Percentiles rank a stretch among this genome's conserved stretches.
phyloP scores from a whole-genome alignment of 2,113 vertebrate species.

The Caretta caretta region DNA sequence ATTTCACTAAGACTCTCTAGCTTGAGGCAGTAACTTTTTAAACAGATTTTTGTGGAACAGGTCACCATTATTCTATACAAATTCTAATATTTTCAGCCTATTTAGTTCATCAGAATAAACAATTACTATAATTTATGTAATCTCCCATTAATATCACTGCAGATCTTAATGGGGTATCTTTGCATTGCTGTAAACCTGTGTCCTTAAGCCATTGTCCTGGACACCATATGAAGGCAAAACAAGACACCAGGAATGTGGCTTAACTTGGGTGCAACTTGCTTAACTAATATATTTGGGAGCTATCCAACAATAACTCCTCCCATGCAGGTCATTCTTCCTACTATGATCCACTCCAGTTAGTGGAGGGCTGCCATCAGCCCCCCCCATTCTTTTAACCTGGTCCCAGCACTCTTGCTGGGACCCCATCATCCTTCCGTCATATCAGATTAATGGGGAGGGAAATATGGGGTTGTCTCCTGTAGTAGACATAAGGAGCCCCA shows the following conservation, averaged over 20 bases:
- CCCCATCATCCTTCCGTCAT: not conserved
- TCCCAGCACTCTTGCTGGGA: too few relatives aligned
- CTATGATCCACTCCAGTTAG: not conserved
- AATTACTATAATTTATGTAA: not conserved
- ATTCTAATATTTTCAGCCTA: not conserved
- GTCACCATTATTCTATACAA: not conserved
- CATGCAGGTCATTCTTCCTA: not conserved
- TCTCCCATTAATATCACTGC: not conserved
- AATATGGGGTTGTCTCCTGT: not conserved
- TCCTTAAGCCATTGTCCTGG: not conserved
- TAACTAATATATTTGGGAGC: not conserved
- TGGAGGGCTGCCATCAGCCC: not conserved
- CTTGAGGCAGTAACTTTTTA: not conserved
- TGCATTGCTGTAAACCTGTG: rapidly evolving
- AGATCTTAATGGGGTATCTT: rapidly evolving
- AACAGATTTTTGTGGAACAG: not conserved
- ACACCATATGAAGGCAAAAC: not conserved
- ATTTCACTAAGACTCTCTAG: slow-evolving; percentile 11
- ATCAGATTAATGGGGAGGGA: not conserved
- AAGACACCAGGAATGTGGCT: not conserved
- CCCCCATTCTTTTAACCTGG: too few relatives aligned
- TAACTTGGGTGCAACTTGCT: rapidly evolving
- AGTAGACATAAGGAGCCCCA: not conserved
- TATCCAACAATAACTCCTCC: not conserved
- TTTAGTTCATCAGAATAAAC: not conserved